Percentiles rank a stretch among this genome's conserved stretches.
These are phyloP conservation scores for Amaurobius ferox DNA, from an alignment of 2,888 invertebrate species.

Conservation along the genomic window DNA sequence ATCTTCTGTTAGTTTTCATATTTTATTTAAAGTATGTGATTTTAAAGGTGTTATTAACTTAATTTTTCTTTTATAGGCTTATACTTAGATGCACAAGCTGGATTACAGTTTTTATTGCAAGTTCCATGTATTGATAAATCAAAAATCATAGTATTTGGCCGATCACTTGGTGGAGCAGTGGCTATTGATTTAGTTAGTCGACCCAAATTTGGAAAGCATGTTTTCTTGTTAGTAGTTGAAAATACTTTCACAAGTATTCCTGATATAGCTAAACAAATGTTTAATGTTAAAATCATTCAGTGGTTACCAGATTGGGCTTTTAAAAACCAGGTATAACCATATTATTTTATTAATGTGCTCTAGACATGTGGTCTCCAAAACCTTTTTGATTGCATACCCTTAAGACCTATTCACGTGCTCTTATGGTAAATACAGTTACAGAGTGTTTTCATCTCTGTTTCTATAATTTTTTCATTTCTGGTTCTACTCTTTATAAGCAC, in stretches of 20 bases:
- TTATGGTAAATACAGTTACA: too few species aligned
- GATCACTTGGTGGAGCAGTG: conserved; percentile 91
- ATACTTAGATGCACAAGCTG: conserved; percentile 90
- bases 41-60: too few species aligned
- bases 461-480: too few species aligned
- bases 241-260: conserved; percentile 97
- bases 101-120: conserved; percentile 88
- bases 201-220: conserved; percentile 85
- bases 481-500: too few species aligned
- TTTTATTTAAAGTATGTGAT: too few species aligned
- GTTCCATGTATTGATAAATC: conserved; percentile 89
- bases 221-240: conserved; percentile 92
- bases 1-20: too few species aligned
- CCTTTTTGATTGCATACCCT: too few species aligned
- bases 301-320: conserved; percentile 89
- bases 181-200: conserved; percentile 90
- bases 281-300: conserved; percentile 85
- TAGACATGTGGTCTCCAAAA: too few species aligned
- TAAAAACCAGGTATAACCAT: conserved; percentile 95
- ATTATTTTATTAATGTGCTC: too few species aligned
- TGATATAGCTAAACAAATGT: conserved; percentile 90
- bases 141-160: conserved; percentile 92
- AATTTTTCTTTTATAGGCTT: conserved; percentile 80
- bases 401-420: too few species aligned
- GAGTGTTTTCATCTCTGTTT: too few species aligned